These are phyloP conservation scores for Lepidocyrtinus sp. DNA, from an alignment of 2,888 invertebrate species.

Conservation along the genomic window DNA sequence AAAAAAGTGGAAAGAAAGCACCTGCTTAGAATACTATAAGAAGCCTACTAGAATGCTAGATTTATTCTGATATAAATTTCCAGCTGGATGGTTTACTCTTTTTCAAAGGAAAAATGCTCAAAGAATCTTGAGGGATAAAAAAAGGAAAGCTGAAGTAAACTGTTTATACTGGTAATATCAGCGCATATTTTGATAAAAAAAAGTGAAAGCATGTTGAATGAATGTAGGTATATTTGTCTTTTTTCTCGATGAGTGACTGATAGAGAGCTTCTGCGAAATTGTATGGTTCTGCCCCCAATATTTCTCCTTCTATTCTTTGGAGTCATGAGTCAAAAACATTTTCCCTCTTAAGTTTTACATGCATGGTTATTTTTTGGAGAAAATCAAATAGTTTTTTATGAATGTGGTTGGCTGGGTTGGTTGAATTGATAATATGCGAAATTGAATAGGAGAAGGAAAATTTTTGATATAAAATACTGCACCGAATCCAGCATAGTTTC, in stretches of 20 bases:
- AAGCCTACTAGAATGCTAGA: not conserved
- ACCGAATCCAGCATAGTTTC: not conserved
- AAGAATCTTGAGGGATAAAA: not conserved
- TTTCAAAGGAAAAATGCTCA: not conserved
- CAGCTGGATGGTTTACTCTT: not conserved
- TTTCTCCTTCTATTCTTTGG: not conserved
- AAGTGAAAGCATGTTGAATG: not conserved
- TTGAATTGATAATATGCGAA: not conserved
- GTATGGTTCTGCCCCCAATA: not conserved
- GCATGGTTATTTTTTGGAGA: not conserved
- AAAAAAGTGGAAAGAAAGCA: slow-evolving; percentile 20
- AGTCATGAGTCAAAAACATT: not conserved
- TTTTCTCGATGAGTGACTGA: not conserved
- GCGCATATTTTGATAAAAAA: not conserved
- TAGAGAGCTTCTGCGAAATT: not conserved
- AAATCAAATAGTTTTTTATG: not conserved
- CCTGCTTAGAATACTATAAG: slow-evolving; percentile 35
- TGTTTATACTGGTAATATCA: not conserved
- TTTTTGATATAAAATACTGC: no score
- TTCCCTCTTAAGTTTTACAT: not conserved
- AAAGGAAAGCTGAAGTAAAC: not conserved
- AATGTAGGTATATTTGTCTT: not conserved
- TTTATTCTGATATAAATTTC: not conserved
- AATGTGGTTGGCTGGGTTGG: not conserved
- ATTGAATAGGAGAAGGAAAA: not conserved